phyloP scores from a whole-genome alignment of 1,140 invertebrate genomes.

The Drosophila kanapiae region DNA sequence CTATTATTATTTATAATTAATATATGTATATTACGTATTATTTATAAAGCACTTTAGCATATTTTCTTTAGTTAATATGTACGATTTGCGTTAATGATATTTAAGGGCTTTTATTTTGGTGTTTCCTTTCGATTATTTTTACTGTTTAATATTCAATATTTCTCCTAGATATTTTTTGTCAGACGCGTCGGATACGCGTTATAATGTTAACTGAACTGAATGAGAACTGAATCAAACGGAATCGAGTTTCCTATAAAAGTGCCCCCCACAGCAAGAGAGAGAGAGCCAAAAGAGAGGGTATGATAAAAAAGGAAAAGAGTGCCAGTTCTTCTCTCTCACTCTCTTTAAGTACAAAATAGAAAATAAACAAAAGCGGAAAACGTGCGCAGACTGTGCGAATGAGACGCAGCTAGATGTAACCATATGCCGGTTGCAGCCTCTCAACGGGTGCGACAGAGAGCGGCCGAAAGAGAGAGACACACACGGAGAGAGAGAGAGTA shows the following conservation, averaged over 20 bases:
- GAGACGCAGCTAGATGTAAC: conserved; percentile 16
- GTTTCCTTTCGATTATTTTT: conserved; percentile 12
- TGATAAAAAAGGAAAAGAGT: conserved; percentile 1
- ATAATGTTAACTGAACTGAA: conserved; percentile 78
- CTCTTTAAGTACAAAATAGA: conserved; percentile 33
- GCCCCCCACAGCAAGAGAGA: conserved; percentile 14
- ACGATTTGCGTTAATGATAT: conserved; percentile 35
- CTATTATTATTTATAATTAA: conserved; percentile 28
- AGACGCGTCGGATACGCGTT: conserved; percentile 62
- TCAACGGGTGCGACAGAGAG: background rate
- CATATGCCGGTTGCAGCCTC: conserved; percentile 40
- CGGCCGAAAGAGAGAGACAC: background rate
- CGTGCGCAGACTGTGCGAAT: conserved; percentile 59
- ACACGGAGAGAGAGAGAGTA: background rate
- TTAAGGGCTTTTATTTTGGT: background rate
- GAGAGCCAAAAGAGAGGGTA: conserved; percentile 12
- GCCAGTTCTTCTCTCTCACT: background rate
- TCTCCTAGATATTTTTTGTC: conserved; percentile 42
- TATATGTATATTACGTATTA: conserved; percentile 49
- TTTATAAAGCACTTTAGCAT: conserved; percentile 53
- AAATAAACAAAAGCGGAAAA: conserved; percentile 75
- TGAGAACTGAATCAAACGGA: conserved; percentile 43
- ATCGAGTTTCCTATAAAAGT: conserved; percentile 72
- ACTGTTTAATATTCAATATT: conserved; percentile 27
- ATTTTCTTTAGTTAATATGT: conserved; percentile 33